phyloP scores from a whole-genome alignment of 2,797 vertebrate species.

The Halcyon badia region DNA sequence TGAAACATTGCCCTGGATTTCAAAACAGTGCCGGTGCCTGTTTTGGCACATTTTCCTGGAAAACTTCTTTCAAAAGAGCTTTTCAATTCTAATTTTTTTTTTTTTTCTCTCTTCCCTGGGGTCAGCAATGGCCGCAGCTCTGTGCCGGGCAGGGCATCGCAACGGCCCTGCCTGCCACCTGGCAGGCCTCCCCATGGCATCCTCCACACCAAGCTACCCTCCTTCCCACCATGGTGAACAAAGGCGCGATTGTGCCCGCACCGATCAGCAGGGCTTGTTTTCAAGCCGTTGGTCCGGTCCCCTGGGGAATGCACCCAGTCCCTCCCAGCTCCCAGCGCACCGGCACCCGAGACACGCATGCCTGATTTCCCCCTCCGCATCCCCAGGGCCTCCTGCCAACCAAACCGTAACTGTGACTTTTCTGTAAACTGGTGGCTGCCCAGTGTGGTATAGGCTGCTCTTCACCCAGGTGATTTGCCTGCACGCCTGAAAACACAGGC shows the following conservation, averaged over 20 bases:
- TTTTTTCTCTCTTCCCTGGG: rapidly evolving
- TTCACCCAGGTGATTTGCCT: not conserved
- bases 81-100: not conserved
- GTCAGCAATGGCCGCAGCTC: not conserved
- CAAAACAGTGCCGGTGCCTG: not conserved
- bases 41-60: not conserved
- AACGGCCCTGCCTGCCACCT: not conserved
- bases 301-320: not conserved
- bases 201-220: not conserved
- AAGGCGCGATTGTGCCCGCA: not conserved
- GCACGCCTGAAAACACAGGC: not conserved
- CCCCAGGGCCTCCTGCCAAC: not conserved
- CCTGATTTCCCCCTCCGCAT: not conserved
- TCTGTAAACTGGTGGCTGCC: not conserved
- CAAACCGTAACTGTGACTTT: rapidly evolving
- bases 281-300: rapidly evolving
- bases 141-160: rapidly evolving
- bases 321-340: not conserved
- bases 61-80: not conserved
- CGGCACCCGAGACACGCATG: rapidly evolving
- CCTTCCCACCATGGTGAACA: not conserved
- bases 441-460: rapidly evolving
- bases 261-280: not conserved
- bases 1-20: not conserved
- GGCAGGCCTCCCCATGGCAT: not conserved